Percentiles rank a stretch among this genome's conserved stretches.
These are phyloP conservation scores for Xenopus laevis DNA, from an alignment of 2,113 vertebrate species.

Conservation along the genomic window DNA sequence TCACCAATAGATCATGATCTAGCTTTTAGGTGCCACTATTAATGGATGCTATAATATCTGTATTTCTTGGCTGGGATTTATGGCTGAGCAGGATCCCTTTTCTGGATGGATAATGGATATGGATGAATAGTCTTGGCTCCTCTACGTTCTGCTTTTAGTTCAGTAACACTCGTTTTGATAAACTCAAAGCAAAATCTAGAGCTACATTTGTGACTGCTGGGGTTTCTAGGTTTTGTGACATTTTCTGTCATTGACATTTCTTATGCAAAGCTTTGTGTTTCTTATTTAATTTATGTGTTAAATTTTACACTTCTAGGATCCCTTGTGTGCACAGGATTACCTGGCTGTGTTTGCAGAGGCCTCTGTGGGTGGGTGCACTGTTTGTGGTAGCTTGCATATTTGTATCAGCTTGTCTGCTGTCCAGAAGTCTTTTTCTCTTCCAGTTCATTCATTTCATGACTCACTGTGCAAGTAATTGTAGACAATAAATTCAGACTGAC, in stretches of 20 bases:
- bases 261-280: not conserved
- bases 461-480: not conserved
- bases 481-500: no score
- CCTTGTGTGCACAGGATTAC: constrained; percentile 6
- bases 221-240: not conserved
- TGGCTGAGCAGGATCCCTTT: no score
- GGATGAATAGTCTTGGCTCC: no score
- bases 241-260: not conserved
- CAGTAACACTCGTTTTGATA: no score
- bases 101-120: no score
- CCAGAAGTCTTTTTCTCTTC: not conserved
- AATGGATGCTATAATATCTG: no score
- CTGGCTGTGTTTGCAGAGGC: not conserved
- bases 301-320: constrained; percentile 26
- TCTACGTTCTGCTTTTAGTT: no score
- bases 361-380: constrained; percentile 5
- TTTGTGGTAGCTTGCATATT: constrained; percentile 14
- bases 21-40: no score
- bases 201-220: no score
- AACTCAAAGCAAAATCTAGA: no score
- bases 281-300: not conserved
- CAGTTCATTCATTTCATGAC: constrained; percentile 13
- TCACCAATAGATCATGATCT: no score
- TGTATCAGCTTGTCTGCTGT: constrained; percentile 30
- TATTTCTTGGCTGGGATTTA: no score